Evolutionary conservation across 2,888 invertebrate genomes (phyloP).

Genomic region (Volucella inflata): DNA sequence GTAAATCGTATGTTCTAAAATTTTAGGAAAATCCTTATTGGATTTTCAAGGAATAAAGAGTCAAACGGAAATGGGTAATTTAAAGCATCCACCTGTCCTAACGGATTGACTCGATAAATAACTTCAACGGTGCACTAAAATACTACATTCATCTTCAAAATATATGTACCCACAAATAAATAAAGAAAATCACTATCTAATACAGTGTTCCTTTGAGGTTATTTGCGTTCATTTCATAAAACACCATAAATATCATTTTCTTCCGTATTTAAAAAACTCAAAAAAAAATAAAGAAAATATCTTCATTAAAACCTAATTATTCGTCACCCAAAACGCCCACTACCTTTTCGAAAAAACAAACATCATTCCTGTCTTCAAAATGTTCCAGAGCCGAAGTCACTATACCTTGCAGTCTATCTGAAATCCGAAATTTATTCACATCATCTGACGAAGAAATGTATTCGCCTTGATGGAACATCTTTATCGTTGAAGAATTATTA

Average conservation of each 20-base stretch:
- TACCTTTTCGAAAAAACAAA: slow-evolving; percentile 10
- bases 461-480: slow-evolving; percentile 27
- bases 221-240: slow-evolving; percentile 3
- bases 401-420: background rate
- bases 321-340: slow-evolving; percentile 54
- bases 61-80: too few species aligned
- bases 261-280: background rate
- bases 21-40: too few species aligned
- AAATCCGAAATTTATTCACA: slow-evolving; percentile 56
- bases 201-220: too few species aligned
- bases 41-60: too few species aligned
- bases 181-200: too few species aligned
- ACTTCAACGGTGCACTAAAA: too few species aligned
- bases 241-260: slow-evolving; percentile 19
- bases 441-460: slow-evolving; percentile 53
- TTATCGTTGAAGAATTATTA: slow-evolving; percentile 41
- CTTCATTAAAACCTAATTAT: slow-evolving; percentile 50
- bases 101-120: too few species aligned
- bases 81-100: too few species aligned
- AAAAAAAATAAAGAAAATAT: background rate
- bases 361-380: slow-evolving; percentile 8
- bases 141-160: too few species aligned
- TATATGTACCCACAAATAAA: too few species aligned
- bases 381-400: background rate
- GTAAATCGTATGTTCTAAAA: too few species aligned